phyloP scores from a whole-genome alignment of 2,888 invertebrate species.

The Acronicta alni region DNA sequence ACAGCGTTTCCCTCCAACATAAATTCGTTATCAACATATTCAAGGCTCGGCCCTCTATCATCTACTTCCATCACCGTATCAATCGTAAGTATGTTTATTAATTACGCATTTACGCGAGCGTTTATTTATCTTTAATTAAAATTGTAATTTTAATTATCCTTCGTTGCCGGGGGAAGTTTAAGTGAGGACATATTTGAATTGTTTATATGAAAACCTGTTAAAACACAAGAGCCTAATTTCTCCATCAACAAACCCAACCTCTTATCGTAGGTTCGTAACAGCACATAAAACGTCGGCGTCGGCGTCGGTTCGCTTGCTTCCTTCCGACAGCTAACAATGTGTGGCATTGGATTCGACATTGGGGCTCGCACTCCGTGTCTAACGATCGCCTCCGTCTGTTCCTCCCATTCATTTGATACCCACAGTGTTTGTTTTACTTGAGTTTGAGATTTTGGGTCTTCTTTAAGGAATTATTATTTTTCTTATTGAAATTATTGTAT shows the following conservation, averaged over 20 bases:
- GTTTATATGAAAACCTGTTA: not conserved
- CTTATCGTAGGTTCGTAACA: constrained; percentile 60
- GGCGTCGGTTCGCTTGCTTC: constrained; percentile 71
- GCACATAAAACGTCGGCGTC: constrained; percentile 76
- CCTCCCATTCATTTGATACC: constrained; percentile 82
- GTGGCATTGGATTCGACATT: constrained; percentile 87
- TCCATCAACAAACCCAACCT: constrained; percentile 48
- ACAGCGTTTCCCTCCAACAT: too few relatives aligned
- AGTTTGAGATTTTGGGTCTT: constrained; percentile 37
- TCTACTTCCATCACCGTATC: too few relatives aligned
- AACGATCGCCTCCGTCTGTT: constrained; percentile 80
- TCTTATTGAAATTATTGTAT: too few relatives aligned
- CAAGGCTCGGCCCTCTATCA: not conserved
- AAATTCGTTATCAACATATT: not conserved
- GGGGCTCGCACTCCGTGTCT: constrained; percentile 80
- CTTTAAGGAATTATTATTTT: constrained; percentile 12
- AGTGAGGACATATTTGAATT: not conserved
- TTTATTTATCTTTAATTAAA: too few relatives aligned
- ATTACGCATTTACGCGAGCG: too few relatives aligned
- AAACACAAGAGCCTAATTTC: constrained; percentile 41
- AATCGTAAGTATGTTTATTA: too few relatives aligned
- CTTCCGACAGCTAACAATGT: constrained; percentile 85
- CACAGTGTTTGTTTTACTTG: constrained; percentile 67
- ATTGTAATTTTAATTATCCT: too few relatives aligned
- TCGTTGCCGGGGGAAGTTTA: too few relatives aligned